Evolutionary conservation across 2,113 vertebrate genomes (phyloP).

Genomic region (Henicopernis longicauda): DNA sequence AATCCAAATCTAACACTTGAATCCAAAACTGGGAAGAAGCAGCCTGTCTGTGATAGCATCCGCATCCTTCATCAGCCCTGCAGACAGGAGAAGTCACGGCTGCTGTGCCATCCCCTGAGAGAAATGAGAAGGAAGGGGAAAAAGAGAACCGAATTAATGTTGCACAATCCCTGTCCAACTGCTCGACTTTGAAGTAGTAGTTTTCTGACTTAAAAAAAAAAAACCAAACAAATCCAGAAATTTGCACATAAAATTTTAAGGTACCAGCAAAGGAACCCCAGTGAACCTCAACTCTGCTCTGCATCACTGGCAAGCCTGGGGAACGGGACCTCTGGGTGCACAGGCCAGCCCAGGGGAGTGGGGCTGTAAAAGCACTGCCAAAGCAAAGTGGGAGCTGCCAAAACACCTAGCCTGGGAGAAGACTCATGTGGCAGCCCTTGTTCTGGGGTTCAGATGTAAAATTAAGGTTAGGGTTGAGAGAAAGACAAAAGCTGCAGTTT

Average conservation of each 20-base stretch:
- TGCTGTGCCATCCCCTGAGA: background rate
- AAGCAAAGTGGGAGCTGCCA: background rate
- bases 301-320: rapidly evolving
- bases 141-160: background rate
- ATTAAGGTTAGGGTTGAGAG: background rate
- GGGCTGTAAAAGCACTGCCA: background rate
- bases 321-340: rapidly evolving
- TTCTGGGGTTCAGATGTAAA: background rate
- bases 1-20: background rate
- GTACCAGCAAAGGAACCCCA: background rate
- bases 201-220: background rate
- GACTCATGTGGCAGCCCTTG: background rate
- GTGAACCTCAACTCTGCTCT: background rate
- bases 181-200: background rate
- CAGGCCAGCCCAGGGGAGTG: background rate
- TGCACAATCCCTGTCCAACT: background rate
- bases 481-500: background rate
- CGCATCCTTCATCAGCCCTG: background rate
- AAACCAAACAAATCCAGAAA: background rate
- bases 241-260: background rate
- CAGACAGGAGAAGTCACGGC: background rate
- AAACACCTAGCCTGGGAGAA: background rate
- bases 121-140: rapidly evolving
- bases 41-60: background rate
- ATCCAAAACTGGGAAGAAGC: background rate